Percentiles rank a stretch among this genome's conserved stretches.
These are phyloP conservation scores for Pentalonia nigronervosa DNA, from an alignment of 1,140 invertebrate genomes.

Conservation along the genomic window DNA sequence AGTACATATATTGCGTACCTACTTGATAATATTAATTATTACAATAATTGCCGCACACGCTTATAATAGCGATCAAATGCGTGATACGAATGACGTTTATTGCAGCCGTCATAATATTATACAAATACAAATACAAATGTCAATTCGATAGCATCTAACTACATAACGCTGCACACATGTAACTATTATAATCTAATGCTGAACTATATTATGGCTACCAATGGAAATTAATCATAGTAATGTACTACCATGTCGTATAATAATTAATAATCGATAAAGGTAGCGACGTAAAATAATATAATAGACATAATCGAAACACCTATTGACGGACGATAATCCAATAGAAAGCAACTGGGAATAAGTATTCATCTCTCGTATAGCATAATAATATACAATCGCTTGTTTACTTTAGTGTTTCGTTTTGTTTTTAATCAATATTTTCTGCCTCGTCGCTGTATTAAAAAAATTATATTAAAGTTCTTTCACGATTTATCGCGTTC, in stretches of 20 bases:
- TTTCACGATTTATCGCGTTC: constrained; percentile 1
- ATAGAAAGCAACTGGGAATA: background rate
- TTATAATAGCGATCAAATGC: background rate
- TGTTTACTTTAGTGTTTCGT: background rate
- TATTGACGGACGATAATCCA: background rate
- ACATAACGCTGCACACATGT: background rate
- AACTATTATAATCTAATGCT: background rate
- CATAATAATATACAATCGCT: background rate
- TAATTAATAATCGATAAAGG: background rate
- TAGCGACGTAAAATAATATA: background rate
- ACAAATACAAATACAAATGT: no score
- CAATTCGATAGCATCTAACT: constrained; percentile 19
- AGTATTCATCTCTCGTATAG: background rate
- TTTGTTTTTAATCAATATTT: constrained; percentile 32
- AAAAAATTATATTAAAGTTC: constrained; percentile 19
- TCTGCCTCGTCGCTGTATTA: background rate
- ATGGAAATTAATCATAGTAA: background rate
- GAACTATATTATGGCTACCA: background rate
- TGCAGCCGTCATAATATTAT: background rate
- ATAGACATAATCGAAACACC: background rate
- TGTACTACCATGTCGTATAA: background rate
- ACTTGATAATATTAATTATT: background rate
- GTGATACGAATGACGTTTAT: background rate
- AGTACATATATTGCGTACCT: background rate
- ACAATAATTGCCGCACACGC: background rate